Conservation (phyloP, 2,888 invertebrate genomes). For the Melanotus villosus region DNA sequence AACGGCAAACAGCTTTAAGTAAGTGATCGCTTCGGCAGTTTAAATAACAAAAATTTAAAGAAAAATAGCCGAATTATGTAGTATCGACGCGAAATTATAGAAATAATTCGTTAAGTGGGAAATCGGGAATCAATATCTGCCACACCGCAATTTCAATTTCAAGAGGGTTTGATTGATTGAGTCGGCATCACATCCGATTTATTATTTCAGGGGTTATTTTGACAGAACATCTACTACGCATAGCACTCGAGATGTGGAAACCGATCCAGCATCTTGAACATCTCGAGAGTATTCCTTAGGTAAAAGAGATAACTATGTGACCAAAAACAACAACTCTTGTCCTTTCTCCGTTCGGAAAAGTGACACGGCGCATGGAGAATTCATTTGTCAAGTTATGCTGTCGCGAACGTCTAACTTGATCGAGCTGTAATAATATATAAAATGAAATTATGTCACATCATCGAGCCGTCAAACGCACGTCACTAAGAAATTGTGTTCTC, state of each 20-base stretch:
- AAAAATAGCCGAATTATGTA: no score
- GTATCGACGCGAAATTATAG: constrained; percentile 30
- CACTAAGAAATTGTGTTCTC: constrained; percentile 32
- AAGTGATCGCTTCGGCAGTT: no score
- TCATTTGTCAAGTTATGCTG: constrained; percentile 36
- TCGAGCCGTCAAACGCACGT: constrained; percentile 32
- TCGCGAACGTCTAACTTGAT: constrained; percentile 27
- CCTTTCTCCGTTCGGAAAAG: constrained; percentile 6
- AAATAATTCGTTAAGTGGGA: constrained; percentile 46
- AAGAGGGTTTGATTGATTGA: constrained; percentile 50
- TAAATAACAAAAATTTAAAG: no score
- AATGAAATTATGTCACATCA: constrained; percentile 37
- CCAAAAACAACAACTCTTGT: constrained; percentile 31
- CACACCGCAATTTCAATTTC: constrained; percentile 50
- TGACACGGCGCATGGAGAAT: constrained; percentile 29
- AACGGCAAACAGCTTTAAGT: no score
- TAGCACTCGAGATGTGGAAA: constrained; percentile 28
- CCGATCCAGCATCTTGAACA: constrained; percentile 16
- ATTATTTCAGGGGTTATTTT: constrained; percentile 52
- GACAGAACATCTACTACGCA: constrained; percentile 40
- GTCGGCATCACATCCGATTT: constrained; percentile 47
- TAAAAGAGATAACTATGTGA: constrained; percentile 21
- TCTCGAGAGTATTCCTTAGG: constrained; percentile 23
- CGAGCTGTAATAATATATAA: constrained; percentile 35
- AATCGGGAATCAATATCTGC: constrained; percentile 49